These are phyloP conservation scores for Xenentodon cancila DNA, from an alignment of 2,797 vertebrate genomes.

Conservation along the genomic window DNA sequence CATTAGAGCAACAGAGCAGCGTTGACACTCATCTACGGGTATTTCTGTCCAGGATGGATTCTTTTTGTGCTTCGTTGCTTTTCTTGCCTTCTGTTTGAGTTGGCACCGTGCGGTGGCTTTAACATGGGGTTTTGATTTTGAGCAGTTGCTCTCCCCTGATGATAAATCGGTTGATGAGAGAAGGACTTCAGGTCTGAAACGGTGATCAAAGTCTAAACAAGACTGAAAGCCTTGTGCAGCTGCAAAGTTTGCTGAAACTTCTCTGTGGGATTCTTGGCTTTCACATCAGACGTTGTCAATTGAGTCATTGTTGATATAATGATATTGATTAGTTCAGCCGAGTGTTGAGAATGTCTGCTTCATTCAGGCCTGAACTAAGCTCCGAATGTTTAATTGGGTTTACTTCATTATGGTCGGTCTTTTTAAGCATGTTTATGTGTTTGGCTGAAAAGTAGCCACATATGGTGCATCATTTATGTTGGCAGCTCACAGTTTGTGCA, in stretches of 20 bases:
- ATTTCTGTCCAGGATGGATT: too few relatives aligned
- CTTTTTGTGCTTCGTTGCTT: background rate
- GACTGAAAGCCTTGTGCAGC: background rate
- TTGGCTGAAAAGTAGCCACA: background rate
- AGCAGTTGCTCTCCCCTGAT: background rate
- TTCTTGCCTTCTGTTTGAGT: background rate
- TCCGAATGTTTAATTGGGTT: background rate
- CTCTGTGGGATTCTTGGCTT: constrained; percentile 11
- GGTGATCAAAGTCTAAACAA: background rate
- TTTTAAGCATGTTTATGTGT: background rate
- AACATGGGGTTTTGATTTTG: background rate
- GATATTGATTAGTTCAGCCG: constrained; percentile 6
- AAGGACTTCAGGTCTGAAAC: constrained; percentile 9
- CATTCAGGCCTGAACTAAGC: background rate
- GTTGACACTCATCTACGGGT: too few relatives aligned
- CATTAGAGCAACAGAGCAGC: too few relatives aligned
- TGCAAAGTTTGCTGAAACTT: constrained; percentile 2
- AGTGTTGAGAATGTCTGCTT: background rate
- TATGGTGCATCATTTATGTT: too few relatives aligned
- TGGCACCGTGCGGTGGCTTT: background rate
- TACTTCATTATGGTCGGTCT: background rate
- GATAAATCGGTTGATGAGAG: constrained; percentile 1
- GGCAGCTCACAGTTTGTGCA: background rate
- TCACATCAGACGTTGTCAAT: constrained; percentile 13
- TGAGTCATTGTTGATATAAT: constrained; percentile 13